Evolutionary conservation across 2,888 invertebrate genomes (phyloP).

Genomic region (Cosmia trapezina): DNA sequence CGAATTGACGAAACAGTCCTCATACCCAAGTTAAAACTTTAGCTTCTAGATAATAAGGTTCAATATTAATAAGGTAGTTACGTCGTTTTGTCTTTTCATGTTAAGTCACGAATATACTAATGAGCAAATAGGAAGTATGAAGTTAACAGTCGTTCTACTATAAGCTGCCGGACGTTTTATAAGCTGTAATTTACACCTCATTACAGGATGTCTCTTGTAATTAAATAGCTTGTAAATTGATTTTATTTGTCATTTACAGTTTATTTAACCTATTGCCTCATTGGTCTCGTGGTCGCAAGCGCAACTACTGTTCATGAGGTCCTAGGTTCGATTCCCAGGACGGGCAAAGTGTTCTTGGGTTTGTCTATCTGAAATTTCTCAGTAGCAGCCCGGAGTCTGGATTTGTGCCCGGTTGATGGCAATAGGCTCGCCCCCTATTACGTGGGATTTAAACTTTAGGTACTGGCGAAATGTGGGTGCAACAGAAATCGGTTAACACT

Average conservation of each 20-base stretch:
- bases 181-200: slow-evolving; percentile 32
- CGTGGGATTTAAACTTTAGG: too few relatives aligned
- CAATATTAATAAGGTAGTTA: background rate
- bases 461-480: too few relatives aligned
- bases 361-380: too few relatives aligned
- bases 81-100: background rate
- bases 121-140: slow-evolving; percentile 47
- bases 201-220: slow-evolving; percentile 13
- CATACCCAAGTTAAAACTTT: slow-evolving; percentile 18
- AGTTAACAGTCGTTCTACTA: slow-evolving; percentile 16
- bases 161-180: slow-evolving; percentile 22
- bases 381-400: too few relatives aligned
- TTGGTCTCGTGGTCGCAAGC: too few relatives aligned
- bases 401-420: too few relatives aligned
- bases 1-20: background rate
- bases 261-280: too few relatives aligned
- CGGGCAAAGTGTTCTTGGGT: too few relatives aligned
- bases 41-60: background rate
- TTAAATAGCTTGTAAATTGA: slow-evolving; percentile 16
- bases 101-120: slow-evolving; percentile 38
- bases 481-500: too few relatives aligned
- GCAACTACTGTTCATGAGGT: too few relatives aligned
- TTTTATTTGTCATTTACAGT: slow-evolving; percentile 11
- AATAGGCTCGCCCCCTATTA: too few relatives aligned
- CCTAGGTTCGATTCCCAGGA: too few relatives aligned